Base-by-base conservation (phyloP, 1,140 invertebrate species). In the Bombus breviceps region DNA sequence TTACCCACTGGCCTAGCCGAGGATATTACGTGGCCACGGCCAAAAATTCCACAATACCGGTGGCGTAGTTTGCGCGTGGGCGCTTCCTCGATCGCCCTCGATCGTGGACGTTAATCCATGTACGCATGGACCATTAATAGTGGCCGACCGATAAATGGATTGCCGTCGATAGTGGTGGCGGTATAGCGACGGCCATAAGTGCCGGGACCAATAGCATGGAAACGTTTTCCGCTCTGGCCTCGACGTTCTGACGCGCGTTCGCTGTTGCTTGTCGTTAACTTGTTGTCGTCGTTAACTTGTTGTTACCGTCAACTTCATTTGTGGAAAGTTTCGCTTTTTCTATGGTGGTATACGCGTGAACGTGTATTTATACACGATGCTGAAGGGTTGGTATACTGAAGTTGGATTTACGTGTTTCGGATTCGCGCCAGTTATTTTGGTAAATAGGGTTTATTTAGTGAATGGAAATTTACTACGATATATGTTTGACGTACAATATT, bases 71-170 rank as follows among this genome's bases (percentile, higher is more conserved):
- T 25, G 66, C 53, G 32, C 34, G n/a, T 41, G 47, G 39, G 32
- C 6, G 57, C 18, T 74, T 53, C 69, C 69, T 59, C 41, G 57
- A 34, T 28, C 62, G 59, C 12, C 47, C 41, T 83, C 77, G n/a
- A n/a, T n/a, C n/a, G 73, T 76, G 76, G 59, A 87, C 79, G 89
- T 89, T 90, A 89, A 89, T 90, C 88, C 88, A 68, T 89, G 89
- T 89, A 85, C 89, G 88, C 85, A 81, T 66, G 88, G 85, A 39
- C 89, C 89, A 89, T 90, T 90, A 90, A 90, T 89, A 84, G 88
- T 81, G 89, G 85, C 74, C 62, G 85, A 28, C 86, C 85, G 85
- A 90, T 90, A 90, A 90, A 90, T 86, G 81, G 88, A 89, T 90
- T 85, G 88, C 78, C 88, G 81, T 89, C 88, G 89, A 89, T 89